A percentile compares a stretch with the other conserved stretches of the same genome.
These are phyloP conservation scores for Plecturocebus donacophilus DNA, from an alignment of 2,113 vertebrate genomes.

Conservation along the genomic window DNA sequence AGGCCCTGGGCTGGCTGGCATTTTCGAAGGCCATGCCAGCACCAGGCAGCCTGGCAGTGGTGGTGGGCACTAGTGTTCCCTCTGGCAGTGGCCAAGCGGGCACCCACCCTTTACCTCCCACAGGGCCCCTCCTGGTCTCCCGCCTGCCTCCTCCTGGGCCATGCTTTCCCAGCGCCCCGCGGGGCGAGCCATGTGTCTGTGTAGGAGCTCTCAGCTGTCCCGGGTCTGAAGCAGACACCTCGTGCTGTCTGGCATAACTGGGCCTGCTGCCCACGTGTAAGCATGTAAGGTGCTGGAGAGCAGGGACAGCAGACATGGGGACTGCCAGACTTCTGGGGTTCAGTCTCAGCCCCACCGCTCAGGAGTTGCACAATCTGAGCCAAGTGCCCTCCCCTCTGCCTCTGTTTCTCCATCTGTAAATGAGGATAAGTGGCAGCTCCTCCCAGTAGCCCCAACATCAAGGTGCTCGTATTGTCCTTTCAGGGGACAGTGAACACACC, in stretches of 20 bases:
- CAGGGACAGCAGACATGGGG: no score
- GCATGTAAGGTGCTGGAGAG: neutral
- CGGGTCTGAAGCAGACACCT: neutral
- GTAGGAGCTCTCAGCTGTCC: neutral
- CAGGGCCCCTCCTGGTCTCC: neutral
- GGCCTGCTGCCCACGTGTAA: neutral
- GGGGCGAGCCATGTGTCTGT: neutral
- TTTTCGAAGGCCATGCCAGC: slow-evolving; percentile 26
- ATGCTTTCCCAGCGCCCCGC: neutral
- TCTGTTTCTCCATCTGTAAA: neutral
- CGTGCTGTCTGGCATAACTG: neutral
- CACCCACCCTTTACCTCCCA: neutral
- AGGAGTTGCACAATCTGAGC: neutral
- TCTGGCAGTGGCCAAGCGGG: neutral
- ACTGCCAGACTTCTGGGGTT: neutral
- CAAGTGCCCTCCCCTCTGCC: neutral
- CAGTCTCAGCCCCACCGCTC: neutral
- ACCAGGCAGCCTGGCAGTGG: slow-evolving; percentile 36
- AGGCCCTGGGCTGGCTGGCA: neutral
- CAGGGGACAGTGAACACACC: neutral
- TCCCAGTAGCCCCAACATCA: neutral
- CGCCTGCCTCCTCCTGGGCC: neutral
- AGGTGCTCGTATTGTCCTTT: neutral
- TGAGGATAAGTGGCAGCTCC: neutral
- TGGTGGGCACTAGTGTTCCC: neutral